A percentile compares a stretch with the other conserved stretches of the same genome.
phyloP scores from a whole-genome alignment of 2,797 vertebrate species.

The Meda fulgida region DNA sequence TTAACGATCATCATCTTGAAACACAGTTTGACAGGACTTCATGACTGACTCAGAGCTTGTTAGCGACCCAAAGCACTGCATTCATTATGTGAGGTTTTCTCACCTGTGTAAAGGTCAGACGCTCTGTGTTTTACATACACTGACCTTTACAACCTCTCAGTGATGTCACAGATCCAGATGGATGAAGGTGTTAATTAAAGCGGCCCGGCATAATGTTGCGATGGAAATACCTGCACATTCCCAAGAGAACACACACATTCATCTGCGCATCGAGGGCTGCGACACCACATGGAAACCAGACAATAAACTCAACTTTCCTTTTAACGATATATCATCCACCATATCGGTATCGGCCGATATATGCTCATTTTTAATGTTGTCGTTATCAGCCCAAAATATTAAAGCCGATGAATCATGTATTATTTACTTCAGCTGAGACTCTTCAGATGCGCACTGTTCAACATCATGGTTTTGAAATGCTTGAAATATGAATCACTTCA shows the following conservation, averaged over 20 bases:
- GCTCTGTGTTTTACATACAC: constrained; percentile 40
- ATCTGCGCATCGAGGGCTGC: background rate
- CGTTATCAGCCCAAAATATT: too few relatives aligned
- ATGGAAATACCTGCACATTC: background rate
- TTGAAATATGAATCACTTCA: too few relatives aligned
- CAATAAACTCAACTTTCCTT: background rate
- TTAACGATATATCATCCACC: too few relatives aligned
- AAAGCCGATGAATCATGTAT: too few relatives aligned
- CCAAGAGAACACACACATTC: background rate
- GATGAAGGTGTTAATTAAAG: constrained; percentile 56
- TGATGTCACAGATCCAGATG: constrained; percentile 34
- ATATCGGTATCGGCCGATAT: too few relatives aligned
- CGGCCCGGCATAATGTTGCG: background rate
- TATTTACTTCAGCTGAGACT: too few relatives aligned
- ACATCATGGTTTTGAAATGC: too few relatives aligned
- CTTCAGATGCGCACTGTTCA: too few relatives aligned
- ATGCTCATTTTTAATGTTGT: too few relatives aligned
- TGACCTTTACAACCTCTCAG: constrained; percentile 59
- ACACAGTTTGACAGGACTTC: background rate
- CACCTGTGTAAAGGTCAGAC: constrained; percentile 57
- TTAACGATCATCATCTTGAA: background rate
- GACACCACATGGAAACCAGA: background rate
- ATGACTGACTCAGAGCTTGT: background rate
- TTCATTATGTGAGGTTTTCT: constrained; percentile 51
- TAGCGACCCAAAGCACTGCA: constrained; percentile 17